A percentile compares a stretch with the other conserved stretches of the same genome.
phyloP scores from a whole-genome alignment of 2,888 invertebrate species.

The Acleris holmiana region DNA sequence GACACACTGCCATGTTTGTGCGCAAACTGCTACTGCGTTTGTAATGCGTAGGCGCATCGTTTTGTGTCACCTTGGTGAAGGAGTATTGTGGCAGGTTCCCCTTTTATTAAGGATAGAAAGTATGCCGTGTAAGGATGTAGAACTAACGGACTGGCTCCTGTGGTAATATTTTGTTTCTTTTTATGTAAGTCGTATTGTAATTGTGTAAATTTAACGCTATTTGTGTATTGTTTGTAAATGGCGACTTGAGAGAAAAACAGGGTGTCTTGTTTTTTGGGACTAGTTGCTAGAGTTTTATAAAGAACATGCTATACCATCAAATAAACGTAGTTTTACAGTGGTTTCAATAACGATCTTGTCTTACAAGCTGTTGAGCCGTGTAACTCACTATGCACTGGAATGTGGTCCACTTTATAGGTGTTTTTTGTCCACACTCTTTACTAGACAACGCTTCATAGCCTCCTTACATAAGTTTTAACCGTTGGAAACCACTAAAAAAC shows the following conservation, averaged over 20 bases:
- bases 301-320: too few relatives aligned
- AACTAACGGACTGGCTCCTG: too few relatives aligned
- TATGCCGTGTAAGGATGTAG: background rate
- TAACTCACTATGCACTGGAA: slow-evolving; percentile 19
- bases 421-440: slow-evolving; percentile 26
- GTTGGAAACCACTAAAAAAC: slow-evolving; percentile 27
- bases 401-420: slow-evolving; percentile 13
- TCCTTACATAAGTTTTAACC: slow-evolving; percentile 8
- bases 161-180: too few relatives aligned
- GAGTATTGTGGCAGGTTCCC: background rate
- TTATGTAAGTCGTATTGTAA: too few relatives aligned
- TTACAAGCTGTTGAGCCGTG: slow-evolving; percentile 11
- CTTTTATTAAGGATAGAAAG: background rate
- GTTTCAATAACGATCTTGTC: background rate
- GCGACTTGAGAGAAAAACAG: too few relatives aligned
- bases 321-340: background rate
- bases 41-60: slow-evolving; percentile 8
- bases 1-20: slow-evolving; percentile 29
- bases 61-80: slow-evolving; percentile 1
- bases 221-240: too few relatives aligned
- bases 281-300: too few relatives aligned
- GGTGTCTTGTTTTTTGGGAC: too few relatives aligned
- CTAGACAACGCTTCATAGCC: slow-evolving; percentile 18
- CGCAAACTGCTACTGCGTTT: slow-evolving; percentile 31
- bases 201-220: too few relatives aligned